These are phyloP conservation scores for Drosophila setifemur DNA, from an alignment of 1,140 invertebrate genomes.

Conservation along the genomic window DNA sequence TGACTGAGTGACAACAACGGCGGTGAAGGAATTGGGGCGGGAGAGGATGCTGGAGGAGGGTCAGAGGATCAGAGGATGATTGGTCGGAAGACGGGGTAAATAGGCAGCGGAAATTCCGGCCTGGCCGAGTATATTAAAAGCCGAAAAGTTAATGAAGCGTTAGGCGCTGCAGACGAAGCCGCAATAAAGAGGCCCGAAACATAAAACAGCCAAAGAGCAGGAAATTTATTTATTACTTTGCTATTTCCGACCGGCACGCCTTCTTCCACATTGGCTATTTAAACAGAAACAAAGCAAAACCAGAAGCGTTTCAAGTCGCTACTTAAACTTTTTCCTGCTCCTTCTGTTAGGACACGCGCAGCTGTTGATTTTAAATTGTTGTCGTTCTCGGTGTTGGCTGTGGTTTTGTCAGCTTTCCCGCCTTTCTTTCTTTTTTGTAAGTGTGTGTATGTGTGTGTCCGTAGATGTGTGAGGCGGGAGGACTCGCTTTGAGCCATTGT, in stretches of 20 bases:
- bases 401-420: constrained; percentile 59
- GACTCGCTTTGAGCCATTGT: constrained; percentile 59
- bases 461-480: constrained; percentile 1
- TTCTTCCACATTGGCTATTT: constrained; percentile 9
- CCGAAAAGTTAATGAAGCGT: constrained; percentile 75
- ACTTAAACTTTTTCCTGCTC: constrained; percentile 34
- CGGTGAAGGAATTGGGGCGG: background rate
- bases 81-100: constrained; percentile 28
- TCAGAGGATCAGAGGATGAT: constrained; percentile 22
- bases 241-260: constrained; percentile 41
- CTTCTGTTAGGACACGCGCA: constrained; percentile 57
- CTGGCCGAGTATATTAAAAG: constrained; percentile 69
- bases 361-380: constrained; percentile 75
- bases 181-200: constrained; percentile 61
- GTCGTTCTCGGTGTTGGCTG: constrained; percentile 53
- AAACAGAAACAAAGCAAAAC: background rate
- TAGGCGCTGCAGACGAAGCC: constrained; percentile 43
- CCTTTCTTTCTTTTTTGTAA: constrained; percentile 23
- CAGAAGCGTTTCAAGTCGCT: constrained; percentile 43
- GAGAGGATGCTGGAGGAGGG: background rate
- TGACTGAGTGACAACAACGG: constrained; percentile 65
- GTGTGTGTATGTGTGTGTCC: background rate
- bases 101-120: constrained; percentile 47
- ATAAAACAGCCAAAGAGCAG: constrained; percentile 60
- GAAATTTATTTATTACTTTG: constrained; percentile 70